Base-by-base conservation (phyloP, 2,888 invertebrate genomes). In the Serripes groenlandicus region DNA sequence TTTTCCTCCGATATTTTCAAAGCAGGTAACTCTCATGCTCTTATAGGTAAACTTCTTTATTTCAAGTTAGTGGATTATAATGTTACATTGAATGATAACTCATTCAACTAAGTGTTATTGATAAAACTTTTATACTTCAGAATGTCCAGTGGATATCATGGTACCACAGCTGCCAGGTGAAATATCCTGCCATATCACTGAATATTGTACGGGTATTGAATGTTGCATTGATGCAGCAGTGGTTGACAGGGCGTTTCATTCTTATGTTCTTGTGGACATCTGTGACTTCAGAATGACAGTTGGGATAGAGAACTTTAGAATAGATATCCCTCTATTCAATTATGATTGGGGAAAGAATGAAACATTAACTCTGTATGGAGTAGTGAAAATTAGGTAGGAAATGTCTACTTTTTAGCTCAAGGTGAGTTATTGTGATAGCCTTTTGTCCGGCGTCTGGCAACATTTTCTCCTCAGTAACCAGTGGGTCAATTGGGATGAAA, bases 151-250 rank as follows among this genome's bases (percentile, higher is more conserved):
- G 15, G 23, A 32, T n/a, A 69, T 83, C 30, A 62, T 72, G 11
- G 62, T 85, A 1, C 85, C 81, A 15, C 34, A 52, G 11, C 85
- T 90, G 23, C 80, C 85, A 4, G 73, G 73, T 21, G 64, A 72
- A 18, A 56, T 90, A 26, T 79, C 87, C 3, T 90, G 91, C 68
- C 76, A 86, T 52, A 66, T 90, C 28, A 84, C 88, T 1, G 81
- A 83, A 58, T 83, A 84, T 74, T 91, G 91, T 42, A 85, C 89
- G 1, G 88, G 89, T 4, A 79, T 91, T 18, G 86, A 89, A 26
- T 91, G 90, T 66, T 91, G 91, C 83, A 68, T 88, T 23, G 72
- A 85, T 60, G 79, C 85, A 54, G 64, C 64, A 7, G 34, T 75
- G 2, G 66, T 89, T 9, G 76, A 82, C 34, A 54, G 84, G 30